Evolutionary conservation across 2,888 invertebrate genomes (phyloP), one percentile per base, ranked within the genome.

Genomic region (Flexamia atlantica): DNA sequence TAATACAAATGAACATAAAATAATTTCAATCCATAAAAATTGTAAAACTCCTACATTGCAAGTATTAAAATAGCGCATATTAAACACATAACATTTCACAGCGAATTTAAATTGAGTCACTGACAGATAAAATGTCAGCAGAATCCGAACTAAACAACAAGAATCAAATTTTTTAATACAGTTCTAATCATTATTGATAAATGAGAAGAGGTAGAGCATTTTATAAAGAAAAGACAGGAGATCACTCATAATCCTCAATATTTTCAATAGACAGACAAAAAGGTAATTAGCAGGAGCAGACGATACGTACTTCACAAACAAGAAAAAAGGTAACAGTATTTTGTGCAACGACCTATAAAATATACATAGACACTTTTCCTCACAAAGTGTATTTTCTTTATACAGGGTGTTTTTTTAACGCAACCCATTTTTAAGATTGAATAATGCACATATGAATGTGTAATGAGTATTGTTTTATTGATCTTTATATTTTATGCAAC

Each of bases 81-180:
- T 79, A 57, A 57, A 57, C 79, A 79, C 79, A 79, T 79, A 79
- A n/a, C 79, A 79, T 79, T 50, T 79, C 50, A 79, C 79, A 79
- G 32, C 36, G 10, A 23, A 57, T 50, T 7, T 57, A 20, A 36
- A 79, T 17, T 28, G 46, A 25, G 14, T 17, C 28, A 76, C 74
- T 76, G 46, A 46, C 46, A 46, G 28, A 28, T 25, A 28, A 20
- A 9, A 4, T 10, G 46, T 50, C 46, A 64, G 64, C 17, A 46
- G 1, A 46, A 76, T n/a, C 9, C 23, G 2, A 25, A 25, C 3
- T 17, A 72, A 40, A 17, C 20, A 32, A 42, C 12, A 2, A 40
- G 10, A 20, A 14, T 7, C 1, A 12, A 40, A 17, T n/a, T 72
- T 40, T 23, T 20, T 4, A 20, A 28, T 25, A 20, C 17, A 28